phyloP scores from a whole-genome alignment of 2,888 invertebrate species.

The Hymenopus coronatus region DNA sequence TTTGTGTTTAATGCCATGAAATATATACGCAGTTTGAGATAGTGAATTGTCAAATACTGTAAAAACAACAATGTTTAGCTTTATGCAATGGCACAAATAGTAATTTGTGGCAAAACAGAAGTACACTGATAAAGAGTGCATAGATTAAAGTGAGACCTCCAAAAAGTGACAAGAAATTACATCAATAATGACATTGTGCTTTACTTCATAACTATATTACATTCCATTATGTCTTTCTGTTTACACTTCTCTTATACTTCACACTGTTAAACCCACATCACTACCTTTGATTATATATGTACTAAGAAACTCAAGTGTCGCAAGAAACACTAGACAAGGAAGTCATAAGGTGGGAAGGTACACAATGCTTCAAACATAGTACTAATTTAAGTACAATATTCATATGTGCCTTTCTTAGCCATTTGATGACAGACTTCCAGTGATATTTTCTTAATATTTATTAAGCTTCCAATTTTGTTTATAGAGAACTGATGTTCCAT shows the following conservation, averaged over 20 bases:
- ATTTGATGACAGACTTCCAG: neutral
- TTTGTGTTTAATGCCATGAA: conserved; percentile 62
- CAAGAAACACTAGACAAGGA: neutral
- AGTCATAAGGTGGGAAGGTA: neutral
- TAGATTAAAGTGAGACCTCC: neutral
- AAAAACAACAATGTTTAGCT: neutral
- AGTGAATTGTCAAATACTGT: neutral
- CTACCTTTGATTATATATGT: neutral
- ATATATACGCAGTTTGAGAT: conserved; percentile 52
- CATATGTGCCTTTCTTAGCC: neutral
- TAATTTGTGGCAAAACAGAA: neutral
- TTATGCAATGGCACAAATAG: neutral
- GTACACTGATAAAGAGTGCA: neutral
- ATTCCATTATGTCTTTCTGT: neutral
- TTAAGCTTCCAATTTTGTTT: neutral
- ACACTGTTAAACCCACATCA: neutral
- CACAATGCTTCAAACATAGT: neutral
- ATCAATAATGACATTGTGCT: neutral
- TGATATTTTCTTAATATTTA: neutral
- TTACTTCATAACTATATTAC: neutral
- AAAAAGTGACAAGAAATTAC: neutral
- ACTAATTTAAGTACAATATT: neutral
- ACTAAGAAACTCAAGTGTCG: neutral
- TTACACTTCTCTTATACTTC: neutral
- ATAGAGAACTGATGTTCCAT: neutral